Evolutionary conservation across 2,113 vertebrate species (phyloP), one percentile per base, ranked within the genome.

Genomic region (Scatophagus argus): DNA sequence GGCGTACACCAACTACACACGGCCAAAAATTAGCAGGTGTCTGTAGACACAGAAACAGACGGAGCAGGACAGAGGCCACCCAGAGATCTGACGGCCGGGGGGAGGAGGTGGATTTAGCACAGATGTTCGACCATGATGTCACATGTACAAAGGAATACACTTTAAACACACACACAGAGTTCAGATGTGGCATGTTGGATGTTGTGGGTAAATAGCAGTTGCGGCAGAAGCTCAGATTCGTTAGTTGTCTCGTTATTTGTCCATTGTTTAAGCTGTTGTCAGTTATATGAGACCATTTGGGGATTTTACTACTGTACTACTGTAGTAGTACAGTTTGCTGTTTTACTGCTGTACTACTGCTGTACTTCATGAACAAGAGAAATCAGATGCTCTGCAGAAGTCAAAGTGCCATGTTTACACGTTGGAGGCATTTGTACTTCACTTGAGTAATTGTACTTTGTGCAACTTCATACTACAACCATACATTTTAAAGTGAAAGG

Each of bases 21-120:
- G 78, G 81, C 77, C 63, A 66, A 87, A 94, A 94, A 94, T 94
- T 94, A 94, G 94, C 94, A 93, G 89, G 92, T 95, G 94, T 93
- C 86, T 91, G 87, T 90, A 73, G 89, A 91, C 77, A 76, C 79
- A 84, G 82, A 84, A 85, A 73, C 80, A 89, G 75, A 82, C 81
- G 21, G 59, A 66, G 82, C 74, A 70, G 87, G 44, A 67, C 86
- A 70, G 70, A 66, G 89, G 91, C 89, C 92, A 90, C 92, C 87
- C 91, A 88, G 83, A 87, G 75, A 79, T 47, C 63, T 68, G 85
- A 66, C 32, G 3, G 39, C 34, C 27, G 14, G 52, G 8, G 41
- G 36, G 52, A n/a, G 10, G 10, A 8, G 55, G 29, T 36, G 56
- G 63, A 41, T 56, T 66, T 10, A 62, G 68, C 85, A 86, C 89